phyloP scores from a whole-genome alignment of 92 coral and sea anemone species.

The Desmophyllum pertusum region DNA sequence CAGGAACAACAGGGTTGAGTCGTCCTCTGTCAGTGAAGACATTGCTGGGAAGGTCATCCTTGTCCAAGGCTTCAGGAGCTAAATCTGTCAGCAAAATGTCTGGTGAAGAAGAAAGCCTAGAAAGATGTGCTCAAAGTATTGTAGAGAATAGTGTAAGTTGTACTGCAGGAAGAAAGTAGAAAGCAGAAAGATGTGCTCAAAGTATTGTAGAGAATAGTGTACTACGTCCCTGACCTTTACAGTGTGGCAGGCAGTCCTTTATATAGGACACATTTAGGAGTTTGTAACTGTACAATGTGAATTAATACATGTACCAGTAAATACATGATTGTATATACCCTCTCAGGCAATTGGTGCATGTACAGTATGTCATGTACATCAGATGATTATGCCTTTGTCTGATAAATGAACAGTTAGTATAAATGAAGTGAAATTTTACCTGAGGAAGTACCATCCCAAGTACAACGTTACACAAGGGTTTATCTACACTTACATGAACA shows the following conservation, averaged over 20 bases:
- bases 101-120: conserved; percentile 75
- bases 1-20: conserved; percentile 66
- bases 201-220: conserved; percentile 88
- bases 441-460: too few species aligned
- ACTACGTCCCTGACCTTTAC: too few species aligned
- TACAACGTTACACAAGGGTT: too few species aligned
- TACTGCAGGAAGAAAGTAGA: too few species aligned
- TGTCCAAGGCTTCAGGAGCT: conserved; percentile 52
- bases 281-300: background rate
- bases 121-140: conserved; percentile 75
- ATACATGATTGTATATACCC: too few species aligned
- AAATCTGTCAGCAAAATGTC: conserved; percentile 64
- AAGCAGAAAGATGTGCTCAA: conserved; percentile 73
- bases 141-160: conserved; percentile 90
- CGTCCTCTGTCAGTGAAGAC: conserved; percentile 65
- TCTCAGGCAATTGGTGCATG: too few species aligned
- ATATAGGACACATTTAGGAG: background rate
- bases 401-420: too few species aligned
- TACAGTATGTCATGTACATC: too few species aligned
- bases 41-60: conserved; percentile 52
- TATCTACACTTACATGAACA: too few species aligned
- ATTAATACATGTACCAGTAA: too few species aligned
- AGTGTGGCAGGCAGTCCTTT: background rate
- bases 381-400: too few species aligned
- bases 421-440: too few species aligned